A percentile compares a stretch with the other conserved stretches of the same genome.
Evolutionary conservation across 2,888 invertebrate species (phyloP).

Genomic region (Steinernema carpocapsae): DNA sequence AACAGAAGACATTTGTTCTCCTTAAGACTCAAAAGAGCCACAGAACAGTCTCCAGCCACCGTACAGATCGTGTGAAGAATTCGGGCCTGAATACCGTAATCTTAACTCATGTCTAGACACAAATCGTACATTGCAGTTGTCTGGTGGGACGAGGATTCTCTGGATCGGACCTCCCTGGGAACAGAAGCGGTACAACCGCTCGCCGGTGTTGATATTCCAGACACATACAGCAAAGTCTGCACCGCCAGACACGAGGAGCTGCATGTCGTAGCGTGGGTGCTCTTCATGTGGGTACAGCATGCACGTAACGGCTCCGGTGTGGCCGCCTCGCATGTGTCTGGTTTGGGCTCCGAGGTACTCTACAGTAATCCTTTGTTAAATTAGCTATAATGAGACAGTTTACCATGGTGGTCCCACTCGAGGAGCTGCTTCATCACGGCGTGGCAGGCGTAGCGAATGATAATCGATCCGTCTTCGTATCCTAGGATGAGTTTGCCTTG

Average conservation of each 20-base stretch:
- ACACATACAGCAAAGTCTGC: slow-evolving; percentile 88
- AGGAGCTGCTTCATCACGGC: slow-evolving; percentile 90
- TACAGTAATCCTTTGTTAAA: too few relatives aligned
- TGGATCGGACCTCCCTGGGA: slow-evolving; percentile 97
- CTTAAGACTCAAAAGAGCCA: slow-evolving; percentile 86
- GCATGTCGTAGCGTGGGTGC: slow-evolving; percentile 74
- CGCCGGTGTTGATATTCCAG: slow-evolving; percentile 72
- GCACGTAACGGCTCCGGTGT: slow-evolving; percentile 91
- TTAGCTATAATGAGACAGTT: too few relatives aligned
- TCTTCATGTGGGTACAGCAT: slow-evolving; percentile 91
- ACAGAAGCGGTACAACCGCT: slow-evolving; percentile 88
- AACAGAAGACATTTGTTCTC: slow-evolving; percentile 93
- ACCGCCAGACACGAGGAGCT: slow-evolving; percentile 76
- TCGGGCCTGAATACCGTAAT: slow-evolving; percentile 76
- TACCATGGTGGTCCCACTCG: slow-evolving; percentile 47
- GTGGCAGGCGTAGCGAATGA: slow-evolving; percentile 92
- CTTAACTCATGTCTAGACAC: background rate
- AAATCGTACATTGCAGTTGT: slow-evolving; percentile 75
- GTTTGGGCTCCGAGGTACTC: slow-evolving; percentile 18
- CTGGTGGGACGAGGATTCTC: slow-evolving; percentile 90
- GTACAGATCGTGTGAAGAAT: slow-evolving; percentile 93
- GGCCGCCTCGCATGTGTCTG: slow-evolving; percentile 78
- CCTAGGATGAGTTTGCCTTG: slow-evolving; percentile 93
- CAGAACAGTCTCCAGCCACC: slow-evolving; percentile 95
- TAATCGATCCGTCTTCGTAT: slow-evolving; percentile 90